These are phyloP conservation scores for Scaptomyza cyrtandrae DNA, from an alignment of 2,888 invertebrate species.

Conservation along the genomic window DNA sequence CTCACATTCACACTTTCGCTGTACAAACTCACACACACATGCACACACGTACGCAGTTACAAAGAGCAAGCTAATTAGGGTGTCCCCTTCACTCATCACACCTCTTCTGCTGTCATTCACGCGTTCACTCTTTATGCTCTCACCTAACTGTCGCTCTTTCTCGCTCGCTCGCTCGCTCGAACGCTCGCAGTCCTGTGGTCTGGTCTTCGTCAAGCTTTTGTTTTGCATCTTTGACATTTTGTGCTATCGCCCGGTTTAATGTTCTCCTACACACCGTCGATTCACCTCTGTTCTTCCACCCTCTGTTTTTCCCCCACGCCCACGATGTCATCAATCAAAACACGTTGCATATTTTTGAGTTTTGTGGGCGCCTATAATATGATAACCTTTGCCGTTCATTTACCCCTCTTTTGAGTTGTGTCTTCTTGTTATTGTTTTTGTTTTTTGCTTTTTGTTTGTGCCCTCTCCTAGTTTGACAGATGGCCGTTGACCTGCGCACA, in stretches of 20 bases:
- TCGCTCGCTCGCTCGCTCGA: neutral
- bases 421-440: neutral
- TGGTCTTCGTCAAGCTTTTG: conserved; percentile 29
- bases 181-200: conserved; percentile 4
- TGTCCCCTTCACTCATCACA: conserved; percentile 7
- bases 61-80: conserved; percentile 60
- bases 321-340: conserved; percentile 46
- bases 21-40: conserved; percentile 12
- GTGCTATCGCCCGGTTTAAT: conserved; percentile 38
- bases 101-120: conserved; percentile 17
- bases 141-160: conserved; percentile 7
- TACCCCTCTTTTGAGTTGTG: too few relatives aligned
- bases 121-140: conserved; percentile 25
- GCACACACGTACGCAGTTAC: conserved; percentile 4
- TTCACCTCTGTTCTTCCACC: neutral
- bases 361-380: conserved; percentile 33
- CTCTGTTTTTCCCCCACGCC: neutral
- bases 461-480: neutral
- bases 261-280: neutral
- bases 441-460: too few relatives aligned
- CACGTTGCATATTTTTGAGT: conserved; percentile 52
- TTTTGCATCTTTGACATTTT: conserved; percentile 65
- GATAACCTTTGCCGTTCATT: conserved; percentile 45
- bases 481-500: conserved; percentile 24
- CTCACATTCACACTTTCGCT: conserved; percentile 5